A percentile compares a stretch with the other conserved stretches of the same genome.
These are phyloP conservation scores for Mustela lutreola DNA, from an alignment of 2,113 vertebrate genomes.

Conservation along the genomic window DNA sequence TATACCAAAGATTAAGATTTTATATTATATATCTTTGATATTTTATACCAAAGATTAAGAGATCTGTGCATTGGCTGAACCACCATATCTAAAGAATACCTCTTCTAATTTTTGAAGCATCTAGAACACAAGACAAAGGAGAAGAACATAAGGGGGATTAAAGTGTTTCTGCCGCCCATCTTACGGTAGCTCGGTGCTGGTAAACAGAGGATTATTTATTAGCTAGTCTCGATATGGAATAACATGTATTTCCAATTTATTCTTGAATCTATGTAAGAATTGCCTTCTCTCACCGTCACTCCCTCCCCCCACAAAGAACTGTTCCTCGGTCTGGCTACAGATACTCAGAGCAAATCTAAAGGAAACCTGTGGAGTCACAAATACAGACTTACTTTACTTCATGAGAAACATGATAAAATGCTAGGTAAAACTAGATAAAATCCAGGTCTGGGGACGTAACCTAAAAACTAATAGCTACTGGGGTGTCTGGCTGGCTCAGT, in stretches of 20 bases:
- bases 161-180: not conserved
- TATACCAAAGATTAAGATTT: not conserved
- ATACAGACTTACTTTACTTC: not conserved
- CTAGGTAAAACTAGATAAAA: not conserved
- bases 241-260: not conserved
- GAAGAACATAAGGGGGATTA: not conserved
- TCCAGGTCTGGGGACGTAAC: not conserved
- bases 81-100: not conserved
- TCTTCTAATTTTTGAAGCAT: not conserved
- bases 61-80: not conserved
- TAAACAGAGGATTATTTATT: not conserved
- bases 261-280: not conserved
- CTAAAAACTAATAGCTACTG: not conserved
- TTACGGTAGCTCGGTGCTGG: not conserved
- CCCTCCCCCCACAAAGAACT: fast-evolving
- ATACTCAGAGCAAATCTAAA: not conserved
- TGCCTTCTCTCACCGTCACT: fast-evolving
- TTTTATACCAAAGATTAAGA: not conserved
- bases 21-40: no score
- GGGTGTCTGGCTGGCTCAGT: not conserved
- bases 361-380: not conserved
- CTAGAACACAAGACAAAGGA: not conserved
- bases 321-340: not conserved
- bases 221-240: not conserved
- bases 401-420: not conserved